These are phyloP conservation scores for Melospiza melodia DNA, from an alignment of 2,113 vertebrate species.

Conservation along the genomic window DNA sequence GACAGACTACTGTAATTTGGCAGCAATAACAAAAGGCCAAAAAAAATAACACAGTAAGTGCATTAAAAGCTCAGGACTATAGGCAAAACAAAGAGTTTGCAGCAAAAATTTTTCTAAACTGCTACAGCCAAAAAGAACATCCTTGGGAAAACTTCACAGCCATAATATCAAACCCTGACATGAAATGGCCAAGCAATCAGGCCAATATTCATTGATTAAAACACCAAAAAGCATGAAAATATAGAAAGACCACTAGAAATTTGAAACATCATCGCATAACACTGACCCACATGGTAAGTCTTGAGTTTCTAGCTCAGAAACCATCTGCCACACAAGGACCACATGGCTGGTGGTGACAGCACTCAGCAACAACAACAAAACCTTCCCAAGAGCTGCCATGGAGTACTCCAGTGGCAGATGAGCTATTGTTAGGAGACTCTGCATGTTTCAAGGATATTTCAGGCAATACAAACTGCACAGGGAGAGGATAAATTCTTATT, in stretches of 20 bases:
- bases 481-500: neutral
- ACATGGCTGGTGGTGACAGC: neutral
- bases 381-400: neutral
- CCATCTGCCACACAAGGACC: neutral
- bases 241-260: neutral
- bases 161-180: neutral
- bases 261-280: rapidly evolving
- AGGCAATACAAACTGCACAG: neutral
- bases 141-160: neutral
- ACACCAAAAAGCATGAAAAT: neutral
- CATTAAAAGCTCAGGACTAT: neutral
- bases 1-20: neutral
- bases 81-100: neutral
- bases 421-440: neutral
- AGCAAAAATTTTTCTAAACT: neutral
- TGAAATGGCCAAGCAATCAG: neutral
- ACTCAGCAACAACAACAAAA: neutral
- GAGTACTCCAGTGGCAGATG: neutral
- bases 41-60: neutral
- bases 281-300: neutral
- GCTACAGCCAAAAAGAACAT: neutral
- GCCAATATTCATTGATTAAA: neutral
- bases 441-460: neutral
- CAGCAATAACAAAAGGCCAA: neutral
- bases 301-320: neutral